Evolutionary conservation across 2,113 vertebrate genomes (phyloP).

Genomic region (Rana temporaria): DNA sequence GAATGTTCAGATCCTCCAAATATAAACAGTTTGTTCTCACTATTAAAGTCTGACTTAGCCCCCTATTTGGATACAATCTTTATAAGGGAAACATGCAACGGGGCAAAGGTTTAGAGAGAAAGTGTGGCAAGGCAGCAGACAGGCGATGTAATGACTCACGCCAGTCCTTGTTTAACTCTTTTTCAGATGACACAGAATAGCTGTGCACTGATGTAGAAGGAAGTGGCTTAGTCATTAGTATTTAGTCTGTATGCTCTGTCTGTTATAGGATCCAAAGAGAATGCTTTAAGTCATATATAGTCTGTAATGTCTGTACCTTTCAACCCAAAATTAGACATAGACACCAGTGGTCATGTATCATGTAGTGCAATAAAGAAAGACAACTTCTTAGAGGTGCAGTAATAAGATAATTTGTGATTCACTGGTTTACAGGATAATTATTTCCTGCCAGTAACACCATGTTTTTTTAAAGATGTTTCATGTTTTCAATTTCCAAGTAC

Average conservation of each 20-base stretch:
- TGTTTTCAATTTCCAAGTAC: too few relatives aligned
- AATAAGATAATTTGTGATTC: too few relatives aligned
- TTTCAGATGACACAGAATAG: conserved; percentile 33
- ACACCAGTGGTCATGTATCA: neutral
- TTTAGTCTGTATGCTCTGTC: neutral
- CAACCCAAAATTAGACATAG: neutral
- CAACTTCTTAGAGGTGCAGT: too few relatives aligned
- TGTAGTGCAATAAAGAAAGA: too few relatives aligned
- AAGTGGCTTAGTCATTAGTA: conserved; percentile 36
- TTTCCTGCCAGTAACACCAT: too few relatives aligned
- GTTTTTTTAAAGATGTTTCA: too few relatives aligned
- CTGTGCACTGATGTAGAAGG: conserved; percentile 25
- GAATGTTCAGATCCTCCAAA: conserved; percentile 38
- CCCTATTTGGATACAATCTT: conserved; percentile 54
- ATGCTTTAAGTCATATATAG: neutral
- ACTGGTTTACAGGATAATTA: too few relatives aligned
- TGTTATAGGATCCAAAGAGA: neutral
- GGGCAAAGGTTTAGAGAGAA: conserved; percentile 41
- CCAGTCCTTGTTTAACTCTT: conserved; percentile 27
- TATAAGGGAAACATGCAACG: conserved; percentile 31
- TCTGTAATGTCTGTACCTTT: neutral
- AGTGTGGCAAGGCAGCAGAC: conserved; percentile 51
- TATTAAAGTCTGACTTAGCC: conserved; percentile 44
- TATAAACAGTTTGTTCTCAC: conserved; percentile 28
- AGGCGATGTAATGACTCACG: conserved; percentile 33